Evolutionary conservation across 2,113 vertebrate species (phyloP).

Genomic region (Lonchura striata): DNA sequence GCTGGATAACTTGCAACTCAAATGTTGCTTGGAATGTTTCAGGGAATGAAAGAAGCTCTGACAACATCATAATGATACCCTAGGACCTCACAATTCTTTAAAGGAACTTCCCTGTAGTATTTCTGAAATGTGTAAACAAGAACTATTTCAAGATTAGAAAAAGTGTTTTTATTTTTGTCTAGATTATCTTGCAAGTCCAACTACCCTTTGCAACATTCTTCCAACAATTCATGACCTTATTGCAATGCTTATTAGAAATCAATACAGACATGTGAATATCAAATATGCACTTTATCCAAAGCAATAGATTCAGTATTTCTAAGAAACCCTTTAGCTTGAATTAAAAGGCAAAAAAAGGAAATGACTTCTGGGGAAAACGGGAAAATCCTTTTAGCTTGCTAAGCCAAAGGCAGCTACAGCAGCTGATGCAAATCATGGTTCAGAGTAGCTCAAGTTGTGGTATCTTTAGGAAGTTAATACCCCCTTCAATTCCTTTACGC

Average conservation of each 20-base stretch:
- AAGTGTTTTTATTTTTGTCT: not conserved
- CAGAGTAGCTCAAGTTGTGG: not conserved
- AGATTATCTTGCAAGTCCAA: not conserved
- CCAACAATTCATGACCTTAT: not conserved
- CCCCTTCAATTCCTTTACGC: not conserved
- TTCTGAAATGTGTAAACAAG: not conserved
- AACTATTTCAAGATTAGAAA: not conserved
- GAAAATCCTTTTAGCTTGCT: not conserved
- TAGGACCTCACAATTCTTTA: not conserved
- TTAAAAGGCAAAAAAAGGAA: not conserved
- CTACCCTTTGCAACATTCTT: not conserved
- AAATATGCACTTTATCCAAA: not conserved
- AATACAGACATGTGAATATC: not conserved
- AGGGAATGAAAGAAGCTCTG: not conserved
- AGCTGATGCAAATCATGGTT: not conserved
- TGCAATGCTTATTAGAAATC: not conserved
- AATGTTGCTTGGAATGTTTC: not conserved
- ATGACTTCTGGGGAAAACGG: rapidly evolving
- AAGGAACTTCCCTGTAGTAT: not conserved
- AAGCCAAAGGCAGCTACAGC: not conserved
- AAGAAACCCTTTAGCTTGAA: not conserved
- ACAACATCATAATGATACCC: not conserved
- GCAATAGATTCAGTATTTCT: not conserved
- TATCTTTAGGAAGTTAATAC: not conserved
- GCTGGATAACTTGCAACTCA: not conserved